Percentiles rank a stretch among this genome's conserved stretches.
Evolutionary conservation across 2,888 invertebrate genomes (phyloP).

Genomic region (Eristalinus sepulchralis): DNA sequence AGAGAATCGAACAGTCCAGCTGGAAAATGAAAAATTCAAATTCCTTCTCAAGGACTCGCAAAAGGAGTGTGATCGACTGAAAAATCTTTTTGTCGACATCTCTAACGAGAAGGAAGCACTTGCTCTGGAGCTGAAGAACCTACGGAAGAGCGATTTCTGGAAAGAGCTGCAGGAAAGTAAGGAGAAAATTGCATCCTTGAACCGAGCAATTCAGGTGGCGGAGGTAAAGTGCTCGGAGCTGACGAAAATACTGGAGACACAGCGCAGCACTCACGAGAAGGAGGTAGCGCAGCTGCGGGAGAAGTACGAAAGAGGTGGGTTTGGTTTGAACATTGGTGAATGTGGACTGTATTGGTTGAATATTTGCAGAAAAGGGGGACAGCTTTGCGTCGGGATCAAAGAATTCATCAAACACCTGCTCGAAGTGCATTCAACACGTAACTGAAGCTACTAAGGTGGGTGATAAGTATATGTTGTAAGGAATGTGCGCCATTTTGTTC

Average conservation of each 20-base stretch:
- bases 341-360: neutral
- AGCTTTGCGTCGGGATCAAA: constrained; percentile 67
- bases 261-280: constrained; percentile 79
- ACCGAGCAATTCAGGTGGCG: constrained; percentile 78
- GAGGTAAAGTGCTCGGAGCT: constrained; percentile 78
- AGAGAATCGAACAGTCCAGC: constrained; percentile 71
- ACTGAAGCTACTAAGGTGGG: constrained; percentile 78
- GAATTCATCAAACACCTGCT: constrained; percentile 73
- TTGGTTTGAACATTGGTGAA: too few relatives aligned
- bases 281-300: constrained; percentile 75
- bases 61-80: constrained; percentile 83
- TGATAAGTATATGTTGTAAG: constrained; percentile 53
- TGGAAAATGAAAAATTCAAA: constrained; percentile 82
- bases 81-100: constrained; percentile 83
- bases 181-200: constrained; percentile 83
- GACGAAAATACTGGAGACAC: constrained; percentile 82
- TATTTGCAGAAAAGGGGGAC: constrained; percentile 69
- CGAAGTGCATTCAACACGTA: constrained; percentile 77
- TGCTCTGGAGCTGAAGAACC: constrained; percentile 83
- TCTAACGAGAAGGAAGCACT: constrained; percentile 84
- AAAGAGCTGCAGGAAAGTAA: constrained; percentile 82
- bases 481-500: too few relatives aligned
- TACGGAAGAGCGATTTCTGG: constrained; percentile 82
- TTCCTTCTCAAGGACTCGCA: constrained; percentile 82
- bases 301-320: constrained; percentile 75